phyloP scores from a whole-genome alignment of 2,797 vertebrate genomes.

The Ateles fusciceps region DNA sequence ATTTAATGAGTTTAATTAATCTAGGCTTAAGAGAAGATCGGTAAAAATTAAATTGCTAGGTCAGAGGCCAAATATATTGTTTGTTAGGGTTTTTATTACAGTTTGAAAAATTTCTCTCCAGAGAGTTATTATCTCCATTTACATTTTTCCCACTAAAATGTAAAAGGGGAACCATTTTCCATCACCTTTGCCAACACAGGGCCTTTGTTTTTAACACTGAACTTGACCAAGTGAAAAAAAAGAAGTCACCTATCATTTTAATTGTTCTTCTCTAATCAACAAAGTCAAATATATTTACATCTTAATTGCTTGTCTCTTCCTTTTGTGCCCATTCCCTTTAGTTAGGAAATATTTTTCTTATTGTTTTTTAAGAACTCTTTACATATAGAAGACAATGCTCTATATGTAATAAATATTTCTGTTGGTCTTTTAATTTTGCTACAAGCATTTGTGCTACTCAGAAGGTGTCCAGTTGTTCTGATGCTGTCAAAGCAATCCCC shows the following conservation, averaged over 20 bases:
- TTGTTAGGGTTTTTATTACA: not conserved
- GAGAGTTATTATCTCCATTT: not conserved
- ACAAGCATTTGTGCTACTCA: not conserved
- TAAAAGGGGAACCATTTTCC: not conserved
- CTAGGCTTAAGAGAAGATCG: not conserved
- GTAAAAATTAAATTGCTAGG: not conserved
- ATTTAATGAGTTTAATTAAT: rapidly evolving
- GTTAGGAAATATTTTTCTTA: not conserved
- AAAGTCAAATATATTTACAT: not conserved
- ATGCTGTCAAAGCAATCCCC: not conserved
- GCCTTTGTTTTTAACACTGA: not conserved
- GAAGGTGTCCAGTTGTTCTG: not conserved
- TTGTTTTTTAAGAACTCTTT: slow-evolving; percentile 49
- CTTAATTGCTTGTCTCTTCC: not conserved
- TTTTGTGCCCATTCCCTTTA: not conserved
- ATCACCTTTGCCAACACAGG: not conserved
- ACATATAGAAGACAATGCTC: not conserved
- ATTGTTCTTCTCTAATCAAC: not conserved
- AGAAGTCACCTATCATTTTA: not conserved
- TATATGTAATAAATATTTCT: not conserved
- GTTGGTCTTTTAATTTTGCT: not conserved
- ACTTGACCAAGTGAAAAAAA: not conserved
- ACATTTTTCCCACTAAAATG: not conserved
- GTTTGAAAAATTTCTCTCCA: not conserved
- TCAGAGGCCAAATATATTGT: not conserved